Evolutionary conservation across 2,888 invertebrate species (phyloP).

Genomic region (Drosophila mimica): DNA sequence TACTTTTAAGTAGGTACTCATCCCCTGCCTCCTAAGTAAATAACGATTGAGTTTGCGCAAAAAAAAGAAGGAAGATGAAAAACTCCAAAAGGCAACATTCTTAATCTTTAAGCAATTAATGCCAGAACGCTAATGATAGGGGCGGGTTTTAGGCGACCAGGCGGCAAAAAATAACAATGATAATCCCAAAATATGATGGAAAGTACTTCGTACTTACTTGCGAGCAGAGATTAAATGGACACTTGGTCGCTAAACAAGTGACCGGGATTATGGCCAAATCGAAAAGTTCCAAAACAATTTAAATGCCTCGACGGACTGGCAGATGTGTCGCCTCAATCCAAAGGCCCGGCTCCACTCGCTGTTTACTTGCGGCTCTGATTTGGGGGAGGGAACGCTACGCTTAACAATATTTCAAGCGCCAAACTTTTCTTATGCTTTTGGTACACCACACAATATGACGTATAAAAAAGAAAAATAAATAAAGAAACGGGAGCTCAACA

Average conservation of each 20-base stretch:
- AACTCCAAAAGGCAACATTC: slow-evolving; percentile 60
- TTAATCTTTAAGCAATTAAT: slow-evolving; percentile 76
- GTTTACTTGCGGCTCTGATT: slow-evolving; percentile 39
- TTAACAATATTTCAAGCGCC: slow-evolving; percentile 76
- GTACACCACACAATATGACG: slow-evolving; percentile 53
- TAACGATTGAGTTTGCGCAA: slow-evolving; percentile 57
- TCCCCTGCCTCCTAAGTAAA: slow-evolving; percentile 63
- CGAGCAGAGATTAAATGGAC: slow-evolving; percentile 32
- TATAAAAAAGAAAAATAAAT: slow-evolving; percentile 17
- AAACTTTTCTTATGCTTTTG: slow-evolving; percentile 63
- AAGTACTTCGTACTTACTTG: slow-evolving; percentile 39
- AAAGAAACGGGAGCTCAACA: slow-evolving; percentile 30
- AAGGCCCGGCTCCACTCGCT: slow-evolving; percentile 13
- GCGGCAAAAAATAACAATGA: slow-evolving; percentile 55
- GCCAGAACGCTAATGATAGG: slow-evolving; percentile 65
- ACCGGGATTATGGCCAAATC: slow-evolving; percentile 58
- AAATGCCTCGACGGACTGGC: slow-evolving; percentile 59
- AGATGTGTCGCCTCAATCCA: slow-evolving; percentile 53
- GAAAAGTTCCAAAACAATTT: slow-evolving; percentile 65
- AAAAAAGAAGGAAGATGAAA: slow-evolving; percentile 5
- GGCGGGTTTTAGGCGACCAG: slow-evolving; percentile 41
- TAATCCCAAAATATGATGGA: slow-evolving; percentile 58
- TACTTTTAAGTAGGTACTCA: slow-evolving; percentile 25
- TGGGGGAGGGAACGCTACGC: slow-evolving; percentile 33
- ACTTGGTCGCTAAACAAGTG: slow-evolving; percentile 50